Percentiles rank a stretch among this genome's conserved stretches.
These are phyloP conservation scores for Uropetala carovei DNA, from an alignment of 2,888 invertebrate genomes.

Conservation along the genomic window DNA sequence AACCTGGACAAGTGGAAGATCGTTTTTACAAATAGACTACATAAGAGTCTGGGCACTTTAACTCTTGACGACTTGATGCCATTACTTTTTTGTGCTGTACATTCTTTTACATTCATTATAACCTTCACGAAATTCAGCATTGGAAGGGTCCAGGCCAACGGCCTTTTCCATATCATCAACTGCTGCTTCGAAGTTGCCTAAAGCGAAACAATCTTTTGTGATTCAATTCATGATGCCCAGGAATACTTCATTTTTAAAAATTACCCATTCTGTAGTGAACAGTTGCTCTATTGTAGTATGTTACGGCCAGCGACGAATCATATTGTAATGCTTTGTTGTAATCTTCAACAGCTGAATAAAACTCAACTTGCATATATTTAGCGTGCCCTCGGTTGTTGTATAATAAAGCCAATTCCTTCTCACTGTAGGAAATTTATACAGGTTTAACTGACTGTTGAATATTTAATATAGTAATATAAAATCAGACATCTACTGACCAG, in stretches of 20 bases:
- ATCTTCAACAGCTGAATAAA: slow-evolving; percentile 73
- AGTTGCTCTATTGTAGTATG: slow-evolving; percentile 74
- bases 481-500: background rate
- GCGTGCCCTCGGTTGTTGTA: slow-evolving; percentile 74
- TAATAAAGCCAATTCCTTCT: slow-evolving; percentile 65
- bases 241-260: background rate
- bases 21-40: too few species aligned
- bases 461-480: background rate
- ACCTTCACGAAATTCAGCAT: slow-evolving; percentile 70
- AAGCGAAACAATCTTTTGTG: background rate
- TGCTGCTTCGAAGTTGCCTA: slow-evolving; percentile 70
- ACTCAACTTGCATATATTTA: slow-evolving; percentile 73
- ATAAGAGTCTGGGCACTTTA: too few species aligned
- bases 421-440: background rate
- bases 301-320: slow-evolving; percentile 70
- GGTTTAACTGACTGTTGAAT: background rate
- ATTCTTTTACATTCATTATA: slow-evolving; percentile 65
- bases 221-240: background rate
- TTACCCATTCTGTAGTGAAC: slow-evolving; percentile 74
- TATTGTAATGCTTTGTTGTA: slow-evolving; percentile 72
- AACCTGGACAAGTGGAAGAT: too few species aligned
- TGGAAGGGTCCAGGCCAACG: slow-evolving; percentile 69
- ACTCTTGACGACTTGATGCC: too few species aligned
- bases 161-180: slow-evolving; percentile 70
- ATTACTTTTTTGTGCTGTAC: background rate